Evolutionary conservation across 2,797 vertebrate species (phyloP), one percentile per base, ranked within the genome.

Genomic region (Gymnocypris eckloni): DNA sequence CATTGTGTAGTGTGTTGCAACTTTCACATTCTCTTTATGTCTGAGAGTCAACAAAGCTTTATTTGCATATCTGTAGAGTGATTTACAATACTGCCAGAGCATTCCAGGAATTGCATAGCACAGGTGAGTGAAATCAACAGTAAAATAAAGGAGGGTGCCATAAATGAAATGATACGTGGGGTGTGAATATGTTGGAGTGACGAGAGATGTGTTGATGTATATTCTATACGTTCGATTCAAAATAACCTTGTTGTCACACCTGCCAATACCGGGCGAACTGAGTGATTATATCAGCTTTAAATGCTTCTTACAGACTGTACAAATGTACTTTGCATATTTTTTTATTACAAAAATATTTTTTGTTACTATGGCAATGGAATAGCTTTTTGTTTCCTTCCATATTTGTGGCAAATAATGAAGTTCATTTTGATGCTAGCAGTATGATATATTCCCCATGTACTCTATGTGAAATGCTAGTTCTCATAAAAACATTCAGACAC

Each of bases 111-210:
- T 45, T 64, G 43, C 9, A 22, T 37, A 66, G 28, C 18, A 18
- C 81, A 75, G 81, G 56, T 76, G 56, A 76, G 48, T 64, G 7
- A 83, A 83, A 37, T 83, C 81, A 64, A 72, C 39, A 48, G 70
- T 73, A 48, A 43, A 59, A 73, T 48, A 82, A 82, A 64, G 6
- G 15, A 52, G 7, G 2, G 22, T 41, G 39, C 48, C 56, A 71
- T 56, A 71, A 72, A 82, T 20, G 39, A 54, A 75, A 41, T 4
- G 54, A 82, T 15, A 45, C 12, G 9, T 48, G 1, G 4, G 20
- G 25, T 73, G 54, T 52, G 71, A 50, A 16, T n/a, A 39, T 66
- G 43, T 56, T 61, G 41, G 13, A 66, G 13, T 52, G 43, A 67
- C 33, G 50, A 50, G 28, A 41, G 41, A 48, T 77, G 43, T 25